Percentiles rank a stretch among this genome's conserved stretches.
Evolutionary conservation across 2,113 vertebrate species (phyloP).

Genomic region (Rhabdornis inornatus): DNA sequence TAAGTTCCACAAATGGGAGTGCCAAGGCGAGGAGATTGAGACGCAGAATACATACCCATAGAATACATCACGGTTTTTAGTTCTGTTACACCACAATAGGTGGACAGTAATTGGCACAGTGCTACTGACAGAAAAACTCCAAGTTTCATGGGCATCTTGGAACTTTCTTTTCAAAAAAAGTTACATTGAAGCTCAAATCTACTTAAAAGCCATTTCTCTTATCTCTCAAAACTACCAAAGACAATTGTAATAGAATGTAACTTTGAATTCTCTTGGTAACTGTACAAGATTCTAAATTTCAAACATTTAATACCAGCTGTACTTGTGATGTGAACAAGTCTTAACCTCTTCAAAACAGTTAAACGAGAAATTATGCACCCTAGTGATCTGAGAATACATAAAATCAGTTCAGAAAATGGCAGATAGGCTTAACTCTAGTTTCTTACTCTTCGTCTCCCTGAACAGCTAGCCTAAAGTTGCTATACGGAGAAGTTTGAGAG

Average conservation of each 20-base stretch:
- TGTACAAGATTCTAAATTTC: neutral
- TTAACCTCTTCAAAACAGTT: neutral
- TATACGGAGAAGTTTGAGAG: neutral
- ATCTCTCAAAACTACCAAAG: neutral
- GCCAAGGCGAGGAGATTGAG: fast-evolving
- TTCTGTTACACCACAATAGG: neutral
- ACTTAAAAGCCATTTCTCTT: neutral
- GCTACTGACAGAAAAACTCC: neutral
- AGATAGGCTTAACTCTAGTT: neutral
- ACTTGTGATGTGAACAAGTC: neutral
- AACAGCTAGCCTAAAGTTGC: neutral
- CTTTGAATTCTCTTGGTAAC: neutral
- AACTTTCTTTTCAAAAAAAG: neutral
- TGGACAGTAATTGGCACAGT: neutral
- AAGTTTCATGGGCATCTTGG: neutral
- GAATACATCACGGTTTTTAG: neutral
- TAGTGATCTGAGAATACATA: neutral
- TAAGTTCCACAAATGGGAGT: neutral
- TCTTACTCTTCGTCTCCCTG: neutral
- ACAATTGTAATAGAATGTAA: neutral
- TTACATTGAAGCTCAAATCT: neutral
- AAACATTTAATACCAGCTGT: neutral
- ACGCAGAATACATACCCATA: fast-evolving
- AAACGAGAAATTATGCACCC: neutral
- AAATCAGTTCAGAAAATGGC: neutral